phyloP scores from a whole-genome alignment of 2,888 invertebrate genomes.

The Rhyacophila evoluta region DNA sequence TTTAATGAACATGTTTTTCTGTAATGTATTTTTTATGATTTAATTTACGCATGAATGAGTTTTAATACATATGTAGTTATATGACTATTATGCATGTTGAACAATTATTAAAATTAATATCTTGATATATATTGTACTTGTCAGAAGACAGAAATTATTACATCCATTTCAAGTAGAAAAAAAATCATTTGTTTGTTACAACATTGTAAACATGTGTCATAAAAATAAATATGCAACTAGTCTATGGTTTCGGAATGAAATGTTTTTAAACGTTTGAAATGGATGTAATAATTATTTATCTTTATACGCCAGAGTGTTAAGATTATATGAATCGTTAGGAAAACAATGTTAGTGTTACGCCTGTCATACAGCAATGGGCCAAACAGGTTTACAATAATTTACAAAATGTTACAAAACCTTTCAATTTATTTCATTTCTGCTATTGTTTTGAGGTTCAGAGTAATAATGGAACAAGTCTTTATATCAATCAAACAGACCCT shows the following conservation, averaged over 20 bases:
- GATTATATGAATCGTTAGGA: background rate
- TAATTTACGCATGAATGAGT: background rate
- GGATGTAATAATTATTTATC: background rate
- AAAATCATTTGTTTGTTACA: background rate
- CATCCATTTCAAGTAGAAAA: background rate
- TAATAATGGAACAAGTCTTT: too few species aligned
- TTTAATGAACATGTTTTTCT: background rate
- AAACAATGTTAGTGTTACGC: constrained; percentile 10
- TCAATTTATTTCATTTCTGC: background rate
- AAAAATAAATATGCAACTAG: too few species aligned
- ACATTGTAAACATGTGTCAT: too few species aligned
- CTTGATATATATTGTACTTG: background rate
- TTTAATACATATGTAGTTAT: background rate
- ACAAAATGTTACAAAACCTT: background rate
- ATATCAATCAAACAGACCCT: too few species aligned
- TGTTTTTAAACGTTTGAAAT: background rate
- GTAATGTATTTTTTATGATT: background rate
- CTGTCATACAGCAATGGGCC: constrained; percentile 6
- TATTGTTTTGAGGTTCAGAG: background rate
- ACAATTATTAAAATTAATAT: background rate
- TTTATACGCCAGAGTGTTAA: background rate
- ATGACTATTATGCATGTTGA: background rate
- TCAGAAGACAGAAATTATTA: background rate
- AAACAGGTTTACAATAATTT: constrained; percentile 26
- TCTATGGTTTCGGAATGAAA: background rate